Base-by-base conservation (phyloP, 2,888 invertebrate genomes). In the Drosophila mettleri region DNA sequence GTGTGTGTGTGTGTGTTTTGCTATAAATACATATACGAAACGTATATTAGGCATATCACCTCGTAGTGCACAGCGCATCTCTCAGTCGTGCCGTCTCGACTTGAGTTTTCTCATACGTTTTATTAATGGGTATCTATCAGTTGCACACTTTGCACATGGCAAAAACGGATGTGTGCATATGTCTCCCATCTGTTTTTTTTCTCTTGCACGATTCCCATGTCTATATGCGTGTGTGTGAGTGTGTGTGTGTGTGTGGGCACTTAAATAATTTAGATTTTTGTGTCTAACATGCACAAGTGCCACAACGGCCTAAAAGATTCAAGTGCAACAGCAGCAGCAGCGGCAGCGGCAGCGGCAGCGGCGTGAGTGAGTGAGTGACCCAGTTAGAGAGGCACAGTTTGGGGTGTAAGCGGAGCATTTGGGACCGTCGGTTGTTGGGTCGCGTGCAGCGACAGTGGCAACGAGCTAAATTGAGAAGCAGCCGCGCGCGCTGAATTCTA, bases 201-300 rank as follows among this genome's bases (percentile, higher is more conserved):
- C 34, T 43, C 10, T 8, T 14, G 6, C 31, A 8, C 18, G 16
- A 33, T 12, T 24, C 18, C 16, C 43, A 24, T 24, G 24, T 16
- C n/a, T 3, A 8, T 22, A 31, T 29, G 55, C 29, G 14, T 22
- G 31, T 29, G 55, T 33, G 8, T 9, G n/a, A 6, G 16, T 1
- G 7, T 46, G 2, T 29, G 53, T 41, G 48, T 68, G 52, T 53
- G 48, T 58, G 55, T 55, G 71, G 84, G 78, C 86, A 89, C 86
- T 86, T 89, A 89, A 86, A 86, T 86, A 89, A 86, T 86, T 89
- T 89, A 89, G 84, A 86, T 89, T 88, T 86, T 89, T 88, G 89
- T 86, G 89, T 89, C 89, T 86, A 88, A 86, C 89, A 88, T 86
- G 89, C 89, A 84, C 87, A 89, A 88, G 85, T 86, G 78, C 78